These are phyloP conservation scores for Hemichromis elongatus DNA, from an alignment of 2,113 vertebrate species.

Conservation along the genomic window DNA sequence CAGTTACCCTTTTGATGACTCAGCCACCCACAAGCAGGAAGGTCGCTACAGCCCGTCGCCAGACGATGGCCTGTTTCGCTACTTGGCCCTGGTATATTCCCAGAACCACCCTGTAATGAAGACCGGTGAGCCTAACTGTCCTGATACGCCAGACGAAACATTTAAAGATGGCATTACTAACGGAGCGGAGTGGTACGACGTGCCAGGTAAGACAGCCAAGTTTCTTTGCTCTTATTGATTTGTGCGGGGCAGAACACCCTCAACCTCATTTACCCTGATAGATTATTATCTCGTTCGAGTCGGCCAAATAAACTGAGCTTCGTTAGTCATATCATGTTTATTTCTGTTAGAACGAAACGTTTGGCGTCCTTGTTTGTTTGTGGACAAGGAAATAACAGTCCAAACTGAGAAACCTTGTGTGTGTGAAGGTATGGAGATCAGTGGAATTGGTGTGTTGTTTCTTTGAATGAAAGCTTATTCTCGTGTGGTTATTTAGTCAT, in stretches of 20 bases:
- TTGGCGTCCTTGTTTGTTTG: neutral
- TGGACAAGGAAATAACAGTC: neutral
- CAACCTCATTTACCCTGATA: too few relatives aligned
- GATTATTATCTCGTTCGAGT: neutral
- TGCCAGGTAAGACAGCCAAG: constrained; percentile 76
- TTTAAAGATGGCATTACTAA: constrained; percentile 93
- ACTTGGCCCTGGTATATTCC: constrained; percentile 85
- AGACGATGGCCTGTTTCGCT: constrained; percentile 86
- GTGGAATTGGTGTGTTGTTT: neutral
- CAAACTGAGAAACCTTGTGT: neutral
- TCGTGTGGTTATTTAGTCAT: neutral
- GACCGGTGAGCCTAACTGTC: constrained; percentile 84
- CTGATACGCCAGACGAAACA: constrained; percentile 69
- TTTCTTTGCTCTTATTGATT: neutral
- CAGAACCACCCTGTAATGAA: constrained; percentile 89
- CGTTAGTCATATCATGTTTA: neutral
- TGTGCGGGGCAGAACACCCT: neutral
- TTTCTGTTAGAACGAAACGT: neutral
- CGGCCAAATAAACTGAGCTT: neutral
- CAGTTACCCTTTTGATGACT: constrained; percentile 97
- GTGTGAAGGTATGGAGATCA: neutral
- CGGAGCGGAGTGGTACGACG: constrained; percentile 92
- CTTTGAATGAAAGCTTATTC: neutral
- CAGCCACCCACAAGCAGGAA: constrained; percentile 66
- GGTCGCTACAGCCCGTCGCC: constrained; percentile 85